These are phyloP conservation scores for Chascanopsetta lugubris DNA, from an alignment of 2,113 vertebrate genomes.

Conservation along the genomic window DNA sequence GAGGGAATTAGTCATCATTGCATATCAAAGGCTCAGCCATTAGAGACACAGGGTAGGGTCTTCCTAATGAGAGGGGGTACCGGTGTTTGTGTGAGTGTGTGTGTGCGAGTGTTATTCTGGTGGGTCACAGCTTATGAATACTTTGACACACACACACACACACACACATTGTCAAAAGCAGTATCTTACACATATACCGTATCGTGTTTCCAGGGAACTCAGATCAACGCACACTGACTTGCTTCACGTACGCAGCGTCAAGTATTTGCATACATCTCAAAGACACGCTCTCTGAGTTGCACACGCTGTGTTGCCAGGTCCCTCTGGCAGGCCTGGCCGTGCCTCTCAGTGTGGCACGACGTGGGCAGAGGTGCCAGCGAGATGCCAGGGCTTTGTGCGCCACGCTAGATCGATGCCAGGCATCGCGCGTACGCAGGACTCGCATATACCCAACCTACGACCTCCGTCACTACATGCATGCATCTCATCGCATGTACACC, in stretches of 20 bases:
- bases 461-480: constrained; percentile 24
- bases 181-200: constrained; percentile 3
- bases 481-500: constrained; percentile 4
- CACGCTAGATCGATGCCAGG: constrained; percentile 50
- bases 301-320: constrained; percentile 51
- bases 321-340: constrained; percentile 68
- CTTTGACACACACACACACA: constrained; percentile 25
- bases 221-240: background rate
- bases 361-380: constrained; percentile 72
- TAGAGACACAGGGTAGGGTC: constrained; percentile 68
- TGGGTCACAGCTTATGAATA: background rate
- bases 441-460: constrained; percentile 57
- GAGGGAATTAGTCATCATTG: constrained; percentile 81
- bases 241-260: background rate
- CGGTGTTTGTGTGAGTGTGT: constrained; percentile 37
- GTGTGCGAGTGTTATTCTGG: constrained; percentile 14
- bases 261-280: constrained; percentile 9
- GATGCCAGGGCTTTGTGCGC: constrained; percentile 75
- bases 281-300: constrained; percentile 20
- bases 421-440: constrained; percentile 42
- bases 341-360: constrained; percentile 70
- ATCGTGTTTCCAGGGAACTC: constrained; percentile 2
- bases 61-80: constrained; percentile 75
- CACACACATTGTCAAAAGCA: constrained; percentile 41
- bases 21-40: constrained; percentile 81